These are phyloP conservation scores for Lordiphosa stackelbergi DNA, from an alignment of 1,140 invertebrate genomes.

Conservation along the genomic window DNA sequence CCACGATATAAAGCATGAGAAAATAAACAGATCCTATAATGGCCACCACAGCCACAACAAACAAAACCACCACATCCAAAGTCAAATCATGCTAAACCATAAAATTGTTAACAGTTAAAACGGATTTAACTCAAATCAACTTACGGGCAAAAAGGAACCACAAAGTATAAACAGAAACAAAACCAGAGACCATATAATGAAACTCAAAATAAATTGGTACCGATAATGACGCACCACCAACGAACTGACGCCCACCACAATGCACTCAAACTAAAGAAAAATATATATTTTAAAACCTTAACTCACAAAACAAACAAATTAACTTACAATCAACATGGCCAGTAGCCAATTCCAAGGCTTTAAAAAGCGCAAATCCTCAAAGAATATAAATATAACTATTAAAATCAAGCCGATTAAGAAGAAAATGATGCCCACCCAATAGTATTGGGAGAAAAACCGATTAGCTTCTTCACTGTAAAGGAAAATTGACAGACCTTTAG, in stretches of 20 bases:
- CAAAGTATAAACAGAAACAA: conserved; percentile 24
- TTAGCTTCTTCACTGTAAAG: conserved; percentile 7
- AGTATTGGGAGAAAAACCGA: conserved; percentile 10
- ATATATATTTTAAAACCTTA: background rate
- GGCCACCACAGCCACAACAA: conserved; percentile 26
- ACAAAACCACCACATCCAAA: conserved; percentile 42
- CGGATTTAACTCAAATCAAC: too few relatives aligned
- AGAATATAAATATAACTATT: conserved; percentile 38
- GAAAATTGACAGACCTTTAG: too few relatives aligned
- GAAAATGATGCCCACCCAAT: conserved; percentile 28
- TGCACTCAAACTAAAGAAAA: conserved; percentile 29
- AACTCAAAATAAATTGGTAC: conserved; percentile 28
- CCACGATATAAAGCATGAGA: conserved; percentile 42
- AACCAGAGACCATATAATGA: conserved; percentile 19
- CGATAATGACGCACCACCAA: conserved; percentile 28
- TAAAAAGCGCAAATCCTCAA: conserved; percentile 40
- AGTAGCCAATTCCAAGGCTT: conserved; percentile 42
- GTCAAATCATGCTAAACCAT: conserved; percentile 39
- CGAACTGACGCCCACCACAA: conserved; percentile 27
- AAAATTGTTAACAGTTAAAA: background rate
- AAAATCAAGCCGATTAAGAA: conserved; percentile 33
- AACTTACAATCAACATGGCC: conserved; percentile 38
- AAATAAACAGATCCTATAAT: conserved; percentile 49
- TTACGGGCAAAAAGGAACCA: conserved; percentile 38
- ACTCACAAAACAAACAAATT: too few relatives aligned